Conservation (phyloP, 2,113 vertebrate genomes). For the Leucopternis melanops region DNA sequence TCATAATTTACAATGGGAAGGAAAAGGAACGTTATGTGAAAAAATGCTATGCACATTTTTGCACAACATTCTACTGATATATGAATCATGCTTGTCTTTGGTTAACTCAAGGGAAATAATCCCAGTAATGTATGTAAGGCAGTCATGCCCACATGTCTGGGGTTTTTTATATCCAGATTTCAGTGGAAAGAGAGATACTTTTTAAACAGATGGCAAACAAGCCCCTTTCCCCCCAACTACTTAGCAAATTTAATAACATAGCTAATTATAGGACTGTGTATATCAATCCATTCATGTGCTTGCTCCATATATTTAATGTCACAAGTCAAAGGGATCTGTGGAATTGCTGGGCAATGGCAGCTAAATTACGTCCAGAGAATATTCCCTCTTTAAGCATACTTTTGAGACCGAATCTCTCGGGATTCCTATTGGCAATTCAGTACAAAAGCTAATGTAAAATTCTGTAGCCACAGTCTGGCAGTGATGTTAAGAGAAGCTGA, state of each 20-base stretch:
- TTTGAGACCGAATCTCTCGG: not conserved
- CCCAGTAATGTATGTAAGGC: slow-evolving; percentile 50
- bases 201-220: slow-evolving; percentile 60
- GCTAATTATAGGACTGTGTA: slow-evolving; percentile 37
- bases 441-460: not conserved
- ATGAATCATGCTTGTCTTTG: slow-evolving; percentile 54
- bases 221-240: slow-evolving; percentile 23
- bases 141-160: slow-evolving; percentile 54
- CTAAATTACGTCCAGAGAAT: slow-evolving; percentile 26
- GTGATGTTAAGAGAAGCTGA: not conserved
- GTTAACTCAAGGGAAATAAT: slow-evolving; percentile 57
- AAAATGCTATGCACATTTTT: slow-evolving; percentile 49
- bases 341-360: slow-evolving; percentile 15
- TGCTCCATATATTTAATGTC: slow-evolving; percentile 30
- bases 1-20: slow-evolving; percentile 45
- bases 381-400: not conserved
- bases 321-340: slow-evolving; percentile 3
- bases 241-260: slow-evolving; percentile 54
- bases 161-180: slow-evolving; percentile 59
- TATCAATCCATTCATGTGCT: slow-evolving; percentile 25
- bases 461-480: not conserved
- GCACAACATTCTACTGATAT: slow-evolving; percentile 34
- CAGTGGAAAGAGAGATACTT: slow-evolving; percentile 45
- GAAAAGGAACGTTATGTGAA: slow-evolving; percentile 26
- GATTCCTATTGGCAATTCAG: not conserved